These are phyloP conservation scores for Sitodiplosis mosellana DNA, from an alignment of 1,140 invertebrate genomes.

Conservation along the genomic window DNA sequence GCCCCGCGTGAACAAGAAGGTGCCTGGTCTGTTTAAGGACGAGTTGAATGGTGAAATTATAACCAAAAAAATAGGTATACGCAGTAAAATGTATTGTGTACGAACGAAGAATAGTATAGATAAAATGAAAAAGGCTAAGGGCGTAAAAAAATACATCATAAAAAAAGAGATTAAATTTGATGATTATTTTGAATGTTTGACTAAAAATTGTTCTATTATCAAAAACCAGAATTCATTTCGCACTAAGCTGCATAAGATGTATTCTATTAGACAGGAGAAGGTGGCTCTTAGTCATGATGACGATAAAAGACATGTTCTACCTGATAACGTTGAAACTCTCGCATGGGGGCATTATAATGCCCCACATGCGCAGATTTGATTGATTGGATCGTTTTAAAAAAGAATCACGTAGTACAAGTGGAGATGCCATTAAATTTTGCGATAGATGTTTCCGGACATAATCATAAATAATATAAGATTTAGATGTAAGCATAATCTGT, in stretches of 20 bases:
- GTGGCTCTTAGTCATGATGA: conserved; percentile 7
- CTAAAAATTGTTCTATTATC: neutral
- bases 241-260: conserved; percentile 9
- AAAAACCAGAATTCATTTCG: conserved; percentile 6
- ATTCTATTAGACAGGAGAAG: conserved; percentile 10
- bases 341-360: too few species aligned
- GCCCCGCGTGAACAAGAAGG: conserved; percentile 14
- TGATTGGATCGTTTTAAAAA: too few species aligned
- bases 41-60: conserved; percentile 17
- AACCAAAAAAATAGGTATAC: conserved; percentile 22
- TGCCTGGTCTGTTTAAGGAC: conserved; percentile 14
- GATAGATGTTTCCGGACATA: too few species aligned
- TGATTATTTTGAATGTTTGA: neutral
- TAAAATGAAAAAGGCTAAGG: neutral
- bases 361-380: too few species aligned
- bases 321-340: too few species aligned
- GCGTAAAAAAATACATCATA: neutral
- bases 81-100: conserved; percentile 25
- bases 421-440: too few species aligned
- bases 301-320: conserved; percentile 4
- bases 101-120: neutral
- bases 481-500: too few species aligned
- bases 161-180: neutral
- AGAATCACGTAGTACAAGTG: too few species aligned
- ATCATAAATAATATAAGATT: too few species aligned